Percentiles rank a stretch among this genome's conserved stretches.
These are phyloP conservation scores for Paguma larvata DNA, from an alignment of 2,797 vertebrate genomes.

Conservation along the genomic window DNA sequence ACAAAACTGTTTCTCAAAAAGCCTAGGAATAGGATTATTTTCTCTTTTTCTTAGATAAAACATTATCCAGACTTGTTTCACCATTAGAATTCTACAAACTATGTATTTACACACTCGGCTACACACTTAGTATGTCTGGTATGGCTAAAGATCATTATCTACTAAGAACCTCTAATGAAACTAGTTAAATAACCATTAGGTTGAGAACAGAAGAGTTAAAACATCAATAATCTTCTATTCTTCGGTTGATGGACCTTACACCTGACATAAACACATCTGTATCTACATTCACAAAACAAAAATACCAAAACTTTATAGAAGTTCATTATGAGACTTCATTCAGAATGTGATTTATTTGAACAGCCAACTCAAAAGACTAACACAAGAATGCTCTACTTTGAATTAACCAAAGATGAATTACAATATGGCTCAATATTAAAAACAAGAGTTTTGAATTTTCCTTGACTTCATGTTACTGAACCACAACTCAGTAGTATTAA, in stretches of 20 bases:
- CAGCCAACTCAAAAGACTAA: conserved; percentile 56
- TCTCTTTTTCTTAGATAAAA: conserved; percentile 59
- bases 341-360: conserved; percentile 52
- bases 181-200: conserved; percentile 58
- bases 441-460: conserved; percentile 54
- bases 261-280: conserved; percentile 35
- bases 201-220: conserved; percentile 23
- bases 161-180: conserved; percentile 27
- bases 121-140: neutral
- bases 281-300: conserved; percentile 54
- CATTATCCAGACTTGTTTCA: conserved; percentile 16
- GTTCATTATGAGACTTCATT: conserved; percentile 18
- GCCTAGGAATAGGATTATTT: neutral
- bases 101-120: neutral
- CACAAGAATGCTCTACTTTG: neutral
- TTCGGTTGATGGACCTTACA: conserved; percentile 35
- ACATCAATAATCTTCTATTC: conserved; percentile 49
- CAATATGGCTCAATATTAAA: conserved; percentile 40
- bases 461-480: conserved; percentile 33
- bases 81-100: conserved; percentile 46
- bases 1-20: neutral
- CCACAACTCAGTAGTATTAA: conserved; percentile 36
- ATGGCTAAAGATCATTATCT: conserved; percentile 50
- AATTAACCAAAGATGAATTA: conserved; percentile 30
- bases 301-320: conserved; percentile 17